Conservation (phyloP, 2,888 invertebrate species). For the Trachelus tabidus region DNA sequence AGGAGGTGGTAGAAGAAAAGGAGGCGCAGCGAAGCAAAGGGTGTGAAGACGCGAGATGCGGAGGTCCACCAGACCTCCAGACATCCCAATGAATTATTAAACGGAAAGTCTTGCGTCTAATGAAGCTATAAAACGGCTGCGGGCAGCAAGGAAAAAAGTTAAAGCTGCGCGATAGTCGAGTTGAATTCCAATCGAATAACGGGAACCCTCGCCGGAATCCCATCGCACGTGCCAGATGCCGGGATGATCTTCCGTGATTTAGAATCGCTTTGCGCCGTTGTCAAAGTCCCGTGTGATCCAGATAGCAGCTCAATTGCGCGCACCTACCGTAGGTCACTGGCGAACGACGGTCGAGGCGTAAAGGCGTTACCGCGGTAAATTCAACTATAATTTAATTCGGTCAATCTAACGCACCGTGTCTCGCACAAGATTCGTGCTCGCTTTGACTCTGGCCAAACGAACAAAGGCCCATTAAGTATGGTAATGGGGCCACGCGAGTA, state of each 20-base stretch:
- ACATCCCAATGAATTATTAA: conserved; percentile 52
- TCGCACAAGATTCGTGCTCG: conserved; percentile 54
- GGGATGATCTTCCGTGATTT: too few relatives aligned
- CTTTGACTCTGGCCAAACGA: conserved; percentile 47
- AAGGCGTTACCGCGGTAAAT: conserved; percentile 59
- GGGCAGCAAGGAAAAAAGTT: not conserved
- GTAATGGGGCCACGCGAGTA: conserved; percentile 41
- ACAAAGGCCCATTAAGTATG: conserved; percentile 62
- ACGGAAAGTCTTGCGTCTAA: conserved; percentile 52
- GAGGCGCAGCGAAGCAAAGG: too few relatives aligned
- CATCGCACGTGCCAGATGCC: too few relatives aligned
- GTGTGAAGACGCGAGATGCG: too few relatives aligned
- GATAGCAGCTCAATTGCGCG: too few relatives aligned
- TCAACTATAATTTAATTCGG: conserved; percentile 59
- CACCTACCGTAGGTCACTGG: too few relatives aligned
- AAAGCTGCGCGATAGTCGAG: not conserved
- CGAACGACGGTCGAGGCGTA: conserved; percentile 56
- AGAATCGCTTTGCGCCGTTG: too few relatives aligned
- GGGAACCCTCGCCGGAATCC: not conserved
- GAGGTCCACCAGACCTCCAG: too few relatives aligned
- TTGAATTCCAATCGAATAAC: conserved; percentile 22
- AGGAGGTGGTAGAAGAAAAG: too few relatives aligned
- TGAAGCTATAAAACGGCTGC: conserved; percentile 53
- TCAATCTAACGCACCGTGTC: conserved; percentile 61
- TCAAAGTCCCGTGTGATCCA: too few relatives aligned